Evolutionary conservation across 2,113 vertebrate genomes (phyloP).

Genomic region (Callipepla californica): DNA sequence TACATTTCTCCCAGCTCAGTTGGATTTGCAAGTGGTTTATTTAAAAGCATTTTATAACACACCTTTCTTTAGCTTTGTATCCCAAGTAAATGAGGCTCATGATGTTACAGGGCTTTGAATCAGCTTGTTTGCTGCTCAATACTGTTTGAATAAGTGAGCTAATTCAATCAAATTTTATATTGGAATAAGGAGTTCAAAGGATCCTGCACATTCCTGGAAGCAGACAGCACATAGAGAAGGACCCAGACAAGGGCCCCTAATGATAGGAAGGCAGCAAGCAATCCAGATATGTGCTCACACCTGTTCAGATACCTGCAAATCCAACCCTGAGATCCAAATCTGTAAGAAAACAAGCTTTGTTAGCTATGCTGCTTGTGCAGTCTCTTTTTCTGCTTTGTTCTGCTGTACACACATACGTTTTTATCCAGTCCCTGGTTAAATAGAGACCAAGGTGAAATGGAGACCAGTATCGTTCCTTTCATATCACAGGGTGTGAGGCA

Average conservation of each 20-base stretch:
- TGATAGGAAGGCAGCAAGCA: neutral
- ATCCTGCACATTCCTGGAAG: neutral
- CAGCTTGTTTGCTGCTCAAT: neutral
- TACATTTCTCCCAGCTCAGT: neutral
- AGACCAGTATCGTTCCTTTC: neutral
- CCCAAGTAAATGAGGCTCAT: neutral
- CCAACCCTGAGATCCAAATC: neutral
- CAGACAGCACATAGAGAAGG: neutral
- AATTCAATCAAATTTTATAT: neutral
- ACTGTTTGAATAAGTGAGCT: neutral
- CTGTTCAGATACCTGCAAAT: neutral
- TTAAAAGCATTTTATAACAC: neutral
- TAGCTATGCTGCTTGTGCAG: neutral
- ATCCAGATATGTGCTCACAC: neutral
- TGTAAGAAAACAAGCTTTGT: neutral
- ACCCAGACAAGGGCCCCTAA: neutral
- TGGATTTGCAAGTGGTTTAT: neutral
- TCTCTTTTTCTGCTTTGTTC: neutral
- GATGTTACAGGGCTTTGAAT: neutral
- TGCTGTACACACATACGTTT: neutral
- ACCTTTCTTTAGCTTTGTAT: neutral
- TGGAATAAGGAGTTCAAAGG: neutral
- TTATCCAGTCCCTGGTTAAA: neutral
- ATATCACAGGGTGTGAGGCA: neutral
- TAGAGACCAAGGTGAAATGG: neutral